Evolutionary conservation across 2,797 vertebrate genomes (phyloP).

Genomic region (Lates japonicus): DNA sequence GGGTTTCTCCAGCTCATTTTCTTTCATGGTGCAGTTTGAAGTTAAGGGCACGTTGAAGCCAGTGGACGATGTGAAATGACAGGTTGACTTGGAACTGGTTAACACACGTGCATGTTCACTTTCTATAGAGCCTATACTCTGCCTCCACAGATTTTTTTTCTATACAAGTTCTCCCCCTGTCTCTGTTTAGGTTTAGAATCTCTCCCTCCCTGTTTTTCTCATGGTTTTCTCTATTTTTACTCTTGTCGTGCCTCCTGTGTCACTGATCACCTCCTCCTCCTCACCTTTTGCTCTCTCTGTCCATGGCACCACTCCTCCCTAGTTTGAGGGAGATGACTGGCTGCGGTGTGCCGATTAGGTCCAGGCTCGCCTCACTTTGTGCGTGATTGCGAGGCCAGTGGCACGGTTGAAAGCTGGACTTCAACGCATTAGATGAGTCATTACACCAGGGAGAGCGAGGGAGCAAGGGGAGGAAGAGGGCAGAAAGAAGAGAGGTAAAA

Average conservation of each 20-base stretch:
- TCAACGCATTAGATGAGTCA: conserved; percentile 66
- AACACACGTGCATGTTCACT: conserved; percentile 18
- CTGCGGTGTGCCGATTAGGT: conserved; percentile 39
- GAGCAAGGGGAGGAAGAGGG: conserved; percentile 10
- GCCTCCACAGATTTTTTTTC: not conserved
- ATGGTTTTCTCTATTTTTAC: not conserved
- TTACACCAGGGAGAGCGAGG: conserved; percentile 42
- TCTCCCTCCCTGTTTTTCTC: not conserved
- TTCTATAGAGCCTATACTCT: conserved; percentile 9
- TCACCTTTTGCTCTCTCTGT: conserved; percentile 15
- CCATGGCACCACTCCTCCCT: conserved; percentile 4
- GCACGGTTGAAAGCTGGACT: conserved; percentile 49
- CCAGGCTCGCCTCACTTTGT: conserved; percentile 22
- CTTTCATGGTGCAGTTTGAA: conserved; percentile 36
- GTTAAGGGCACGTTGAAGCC: conserved; percentile 32
- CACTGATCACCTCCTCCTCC: conserved; percentile 24
- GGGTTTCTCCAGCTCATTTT: conserved; percentile 15
- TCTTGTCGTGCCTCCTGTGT: conserved; percentile 14
- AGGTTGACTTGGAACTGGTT: conserved; percentile 28
- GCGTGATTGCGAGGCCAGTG: conserved; percentile 27
- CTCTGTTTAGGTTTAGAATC: not conserved
- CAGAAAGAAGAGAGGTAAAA: conserved; percentile 2
- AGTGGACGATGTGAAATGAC: conserved; percentile 33
- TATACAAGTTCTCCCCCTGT: not conserved
- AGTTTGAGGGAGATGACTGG: conserved; percentile 34